phyloP scores from a whole-genome alignment of 2,113 vertebrate genomes.

The Perca schrenkii region DNA sequence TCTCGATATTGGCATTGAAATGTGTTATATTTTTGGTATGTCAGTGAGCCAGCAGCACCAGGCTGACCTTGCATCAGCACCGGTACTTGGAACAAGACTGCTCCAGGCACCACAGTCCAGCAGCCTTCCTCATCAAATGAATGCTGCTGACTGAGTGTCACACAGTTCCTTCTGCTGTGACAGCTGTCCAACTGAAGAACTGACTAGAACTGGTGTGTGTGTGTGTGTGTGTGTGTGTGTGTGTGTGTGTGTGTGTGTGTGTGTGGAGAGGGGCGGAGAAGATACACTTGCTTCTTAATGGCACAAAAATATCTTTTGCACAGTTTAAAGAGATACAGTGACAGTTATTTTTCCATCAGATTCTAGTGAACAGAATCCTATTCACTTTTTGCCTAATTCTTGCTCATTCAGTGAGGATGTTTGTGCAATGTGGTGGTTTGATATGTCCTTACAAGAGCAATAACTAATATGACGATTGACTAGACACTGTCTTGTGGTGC shows the following conservation, averaged over 20 bases:
- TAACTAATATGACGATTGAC: background rate
- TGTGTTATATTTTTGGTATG: background rate
- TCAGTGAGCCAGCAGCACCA: slow-evolving; percentile 14
- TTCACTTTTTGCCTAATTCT: background rate
- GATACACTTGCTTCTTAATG: background rate
- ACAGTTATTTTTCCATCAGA: slow-evolving; percentile 5
- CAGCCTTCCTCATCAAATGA: slow-evolving; percentile 11
- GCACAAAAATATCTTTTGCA: background rate
- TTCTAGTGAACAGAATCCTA: background rate
- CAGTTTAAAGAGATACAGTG: background rate
- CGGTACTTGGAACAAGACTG: slow-evolving; percentile 7
- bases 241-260: slow-evolving; percentile 4
- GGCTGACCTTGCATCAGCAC: slow-evolving; percentile 30
- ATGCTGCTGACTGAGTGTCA: slow-evolving; percentile 31
- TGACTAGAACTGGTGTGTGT: background rate
- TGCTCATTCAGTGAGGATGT: background rate
- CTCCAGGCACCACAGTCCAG: slow-evolving; percentile 24
- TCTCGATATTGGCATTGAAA: background rate
- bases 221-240: slow-evolving; percentile 10
- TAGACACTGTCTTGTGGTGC: background rate
- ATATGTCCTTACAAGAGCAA: slow-evolving; percentile 1
- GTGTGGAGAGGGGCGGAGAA: background rate
- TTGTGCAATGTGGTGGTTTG: background rate
- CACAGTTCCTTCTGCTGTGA: slow-evolving; percentile 23
- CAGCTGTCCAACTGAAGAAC: slow-evolving; percentile 35